Base-by-base conservation (phyloP, 2,888 invertebrate species). In the Mythimna pallens region DNA sequence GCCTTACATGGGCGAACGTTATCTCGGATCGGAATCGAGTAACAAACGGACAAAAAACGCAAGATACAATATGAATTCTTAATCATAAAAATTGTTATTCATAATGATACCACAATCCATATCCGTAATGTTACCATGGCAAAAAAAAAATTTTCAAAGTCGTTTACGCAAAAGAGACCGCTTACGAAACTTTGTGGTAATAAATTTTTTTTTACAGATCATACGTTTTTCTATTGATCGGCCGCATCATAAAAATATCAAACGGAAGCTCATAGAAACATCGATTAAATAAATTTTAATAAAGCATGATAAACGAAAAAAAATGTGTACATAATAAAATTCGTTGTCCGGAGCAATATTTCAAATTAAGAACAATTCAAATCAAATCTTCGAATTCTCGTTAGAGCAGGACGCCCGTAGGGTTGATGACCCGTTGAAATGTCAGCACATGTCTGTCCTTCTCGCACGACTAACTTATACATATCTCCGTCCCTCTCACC, bases 361-460 rank as follows among this genome's bases (percentile, higher is more conserved):
- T 94, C 95, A 95, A 95, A 95, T 95, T 95, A 94, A 93, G 94
- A 96, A 96, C 95, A 96, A 96, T 95, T 95, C 95, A 94, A 95
- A 95, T 96, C 95, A 95, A 95, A 95, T 94, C 92, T 94, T 94
- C 93, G 94, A 95, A 96, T 95, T 95, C 95, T 95, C 93, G 96
- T 95, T 96, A 95, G 96, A 95, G 94, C 93, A 93, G 95, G 95
- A 95, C 94, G 94, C 92, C 92, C 88, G 91, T 95, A 94, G 95
- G 96, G 96, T 96, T 96, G 95, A 95, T 96, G 95, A 96, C 96
- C 96, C 93, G 93, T 93, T 95, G 95, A 95, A 95, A 96, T 95
- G 95, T 95, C 95, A 95, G 95, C 93, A 92, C 91, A 89, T 89
- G 80, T 90, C 92, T 86, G 82, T 95, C 95, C 92, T 93, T 84